Percentiles rank a stretch among this genome's conserved stretches.
phyloP scores from a whole-genome alignment of 2,113 vertebrate genomes.

The Leucopsar rothschildi region DNA sequence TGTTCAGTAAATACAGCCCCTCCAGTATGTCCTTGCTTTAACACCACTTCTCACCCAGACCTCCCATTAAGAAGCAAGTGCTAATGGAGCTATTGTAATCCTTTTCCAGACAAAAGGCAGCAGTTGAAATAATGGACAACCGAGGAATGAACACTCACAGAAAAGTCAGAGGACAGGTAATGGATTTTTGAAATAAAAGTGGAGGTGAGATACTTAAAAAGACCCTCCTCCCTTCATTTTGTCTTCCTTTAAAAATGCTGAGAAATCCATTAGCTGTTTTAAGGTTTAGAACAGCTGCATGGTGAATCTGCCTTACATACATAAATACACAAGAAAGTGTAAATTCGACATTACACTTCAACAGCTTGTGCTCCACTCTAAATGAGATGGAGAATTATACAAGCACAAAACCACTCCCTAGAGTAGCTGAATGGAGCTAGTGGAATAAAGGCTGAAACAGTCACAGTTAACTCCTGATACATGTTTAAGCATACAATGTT shows the following conservation, averaged over 20 bases:
- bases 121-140: background rate
- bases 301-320: background rate
- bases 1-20: background rate
- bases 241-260: background rate
- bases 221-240: background rate
- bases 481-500: background rate
- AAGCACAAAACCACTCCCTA: constrained; percentile 2
- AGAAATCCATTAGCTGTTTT: constrained; percentile 19
- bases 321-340: background rate
- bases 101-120: background rate
- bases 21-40: background rate
- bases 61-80: background rate
- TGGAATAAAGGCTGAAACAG: background rate
- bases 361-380: background rate
- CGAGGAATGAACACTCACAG: background rate
- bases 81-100: constrained; percentile 2
- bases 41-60: background rate
- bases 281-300: constrained; percentile 8
- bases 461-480: background rate
- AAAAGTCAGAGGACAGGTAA: background rate
- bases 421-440: background rate
- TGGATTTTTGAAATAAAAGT: constrained; percentile 6
- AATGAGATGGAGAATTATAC: constrained; percentile 4
- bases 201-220: background rate
- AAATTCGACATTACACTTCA: background rate